Base-by-base conservation (phyloP, 1,140 invertebrate species). In the Argopecten irradians region DNA sequence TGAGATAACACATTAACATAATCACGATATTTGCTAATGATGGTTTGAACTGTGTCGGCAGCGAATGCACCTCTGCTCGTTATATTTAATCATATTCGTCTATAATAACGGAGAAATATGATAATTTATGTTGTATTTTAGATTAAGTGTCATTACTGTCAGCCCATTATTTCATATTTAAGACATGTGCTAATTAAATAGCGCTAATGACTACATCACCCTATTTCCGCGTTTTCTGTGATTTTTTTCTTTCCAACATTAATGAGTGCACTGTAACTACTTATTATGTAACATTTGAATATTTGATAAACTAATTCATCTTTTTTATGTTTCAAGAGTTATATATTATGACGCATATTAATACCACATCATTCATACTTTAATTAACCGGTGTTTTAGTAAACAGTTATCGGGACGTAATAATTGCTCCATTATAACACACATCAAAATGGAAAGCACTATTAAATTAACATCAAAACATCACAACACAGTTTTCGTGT, bases 21-120 rank as follows among this genome's bases (percentile, higher is more conserved):
- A 71, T 71, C 55, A 71, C 55, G 55, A 71, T 71, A 71, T 71
- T 71, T 71, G 55, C 55, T 71, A 71, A 71, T 71, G n/a, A 71
- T 71, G 55, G 55, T 71, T 71, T 71, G 55, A 28, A 71, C n/a
- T 3, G n/a, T 71, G 22, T 8, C 28, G 55, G 22, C 55, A 8
- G 8, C 22, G 22, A 71, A 71, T 71, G 55, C 55, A 71, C 55
- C 16, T 28, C n/a, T 71, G 55, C n/a, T 71, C 55, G n/a, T 28
- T 28, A 71, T 11, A 28, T 71, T 71, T 71, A 71, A 71, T 71
- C n/a, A 71, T 71, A 71, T 71, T 71, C 55, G n/a, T 28, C 22
- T 71, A 28, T 71, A 28, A 71, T n/a, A 71, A 71, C 16, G 5
- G 28, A 71, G 14, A 71, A 71, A 71, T 71, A 71, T 71, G 55